phyloP scores from a whole-genome alignment of 37 sponge, comb jelly and placozoan species.

The Agelas oroides region DNA sequence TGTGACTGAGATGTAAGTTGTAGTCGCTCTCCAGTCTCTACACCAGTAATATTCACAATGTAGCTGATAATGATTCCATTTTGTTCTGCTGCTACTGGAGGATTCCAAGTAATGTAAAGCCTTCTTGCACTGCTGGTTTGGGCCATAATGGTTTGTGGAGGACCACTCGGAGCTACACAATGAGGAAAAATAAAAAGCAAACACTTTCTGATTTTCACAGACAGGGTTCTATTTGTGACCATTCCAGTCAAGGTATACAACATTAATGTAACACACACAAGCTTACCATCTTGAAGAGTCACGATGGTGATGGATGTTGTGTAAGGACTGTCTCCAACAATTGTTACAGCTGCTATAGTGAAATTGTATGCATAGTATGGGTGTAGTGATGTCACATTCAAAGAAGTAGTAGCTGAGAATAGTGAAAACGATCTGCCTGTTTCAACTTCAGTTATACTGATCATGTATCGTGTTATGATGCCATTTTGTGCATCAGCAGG shows the following conservation, averaged over 20 bases:
- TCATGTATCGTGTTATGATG: conserved; percentile 1
- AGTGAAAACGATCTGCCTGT: background rate
- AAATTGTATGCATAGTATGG: conserved; percentile 57
- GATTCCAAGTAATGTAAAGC: conserved; percentile 10
- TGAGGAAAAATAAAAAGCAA: no score
- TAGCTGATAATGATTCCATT: conserved; percentile 13
- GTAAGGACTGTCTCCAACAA: conserved; percentile 46
- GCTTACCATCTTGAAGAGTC: conserved; percentile 47
- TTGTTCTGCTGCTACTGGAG: background rate
- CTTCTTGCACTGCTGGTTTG: background rate
- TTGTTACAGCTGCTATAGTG: conserved; percentile 43
- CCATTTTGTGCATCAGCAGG: conserved; percentile 25
- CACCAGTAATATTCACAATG: background rate
- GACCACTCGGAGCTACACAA: conserved; percentile 28
- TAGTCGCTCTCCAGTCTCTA: no score
- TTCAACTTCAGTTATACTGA: conserved; percentile 22
- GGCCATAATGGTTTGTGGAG: background rate
- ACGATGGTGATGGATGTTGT: background rate
- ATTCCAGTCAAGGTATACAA: no score
- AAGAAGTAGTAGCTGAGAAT: background rate
- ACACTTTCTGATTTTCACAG: no score
- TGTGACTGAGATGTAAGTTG: no score
- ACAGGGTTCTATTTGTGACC: no score
- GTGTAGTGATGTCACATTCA: conserved; percentile 34
- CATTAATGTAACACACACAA: no score